Evolutionary conservation across 2,113 vertebrate genomes (phyloP).

Genomic region (Planiliza haematocheilus): DNA sequence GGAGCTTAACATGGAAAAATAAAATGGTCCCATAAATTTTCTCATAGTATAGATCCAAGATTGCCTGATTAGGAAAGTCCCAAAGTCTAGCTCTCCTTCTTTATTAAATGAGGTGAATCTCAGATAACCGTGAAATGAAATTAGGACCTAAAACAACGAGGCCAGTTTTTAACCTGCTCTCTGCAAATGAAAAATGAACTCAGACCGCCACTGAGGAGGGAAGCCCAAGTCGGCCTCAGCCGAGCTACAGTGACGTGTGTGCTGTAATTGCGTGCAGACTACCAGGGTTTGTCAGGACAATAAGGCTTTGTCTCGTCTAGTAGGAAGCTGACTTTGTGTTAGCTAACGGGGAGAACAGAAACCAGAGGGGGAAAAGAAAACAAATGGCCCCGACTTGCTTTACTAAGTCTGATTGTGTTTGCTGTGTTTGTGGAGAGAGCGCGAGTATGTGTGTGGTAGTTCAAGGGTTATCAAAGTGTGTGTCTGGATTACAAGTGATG

Average conservation of each 20-base stretch:
- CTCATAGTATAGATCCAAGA: constrained; percentile 40
- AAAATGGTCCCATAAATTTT: constrained; percentile 14
- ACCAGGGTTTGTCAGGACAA: constrained; percentile 52
- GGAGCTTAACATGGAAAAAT: background rate
- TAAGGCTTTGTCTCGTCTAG: constrained; percentile 57
- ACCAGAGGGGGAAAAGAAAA: constrained; percentile 32
- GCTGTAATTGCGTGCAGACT: constrained; percentile 17
- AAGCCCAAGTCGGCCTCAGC: constrained; percentile 6
- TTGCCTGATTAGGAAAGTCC: constrained; percentile 14
- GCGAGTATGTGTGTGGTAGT: constrained; percentile 4
- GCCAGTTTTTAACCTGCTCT: constrained; percentile 20
- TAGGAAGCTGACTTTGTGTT: constrained; percentile 56
- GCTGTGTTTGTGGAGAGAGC: background rate
- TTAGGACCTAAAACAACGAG: constrained; percentile 48
- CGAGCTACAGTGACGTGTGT: background rate
- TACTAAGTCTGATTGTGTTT: constrained; percentile 6
- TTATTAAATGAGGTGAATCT: constrained; percentile 3
- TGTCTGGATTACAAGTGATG: constrained; percentile 1
- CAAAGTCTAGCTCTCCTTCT: constrained; percentile 10
- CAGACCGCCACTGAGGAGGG: constrained; percentile 25
- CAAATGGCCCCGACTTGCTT: constrained; percentile 34
- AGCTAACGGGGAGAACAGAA: constrained; percentile 31
- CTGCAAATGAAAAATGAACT: constrained; percentile 26
- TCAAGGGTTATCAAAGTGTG: background rate
- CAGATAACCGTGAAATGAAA: constrained; percentile 19